These are phyloP conservation scores for Petroica traversi DNA, from an alignment of 2,113 vertebrate genomes.

Conservation along the genomic window DNA sequence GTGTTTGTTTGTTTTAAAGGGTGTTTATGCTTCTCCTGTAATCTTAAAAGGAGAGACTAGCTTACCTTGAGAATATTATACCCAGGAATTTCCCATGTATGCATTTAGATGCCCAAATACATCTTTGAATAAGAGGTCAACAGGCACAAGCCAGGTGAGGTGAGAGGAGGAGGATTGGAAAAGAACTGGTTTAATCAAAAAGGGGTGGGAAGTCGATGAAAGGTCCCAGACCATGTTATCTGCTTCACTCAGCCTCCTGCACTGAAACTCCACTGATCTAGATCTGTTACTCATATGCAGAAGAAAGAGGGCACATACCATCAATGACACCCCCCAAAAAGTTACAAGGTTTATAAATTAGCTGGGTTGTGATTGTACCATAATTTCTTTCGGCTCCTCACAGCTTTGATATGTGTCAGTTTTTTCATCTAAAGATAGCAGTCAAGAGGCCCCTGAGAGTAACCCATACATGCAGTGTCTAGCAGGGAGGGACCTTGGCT, in stretches of 20 bases:
- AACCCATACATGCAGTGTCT: background rate
- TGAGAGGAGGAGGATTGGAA: background rate
- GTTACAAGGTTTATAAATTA: background rate
- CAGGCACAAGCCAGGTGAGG: background rate
- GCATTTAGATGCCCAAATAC: background rate
- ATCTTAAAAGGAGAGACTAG: background rate
- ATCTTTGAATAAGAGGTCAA: background rate
- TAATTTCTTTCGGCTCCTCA: background rate
- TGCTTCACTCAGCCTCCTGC: background rate
- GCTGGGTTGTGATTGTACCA: background rate
- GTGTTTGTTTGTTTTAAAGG: background rate
- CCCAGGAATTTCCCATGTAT: background rate
- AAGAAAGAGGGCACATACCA: background rate
- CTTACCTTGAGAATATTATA: background rate
- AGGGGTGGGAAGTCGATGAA: fast-evolving
- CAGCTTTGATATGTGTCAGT: background rate
- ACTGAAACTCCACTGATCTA: background rate
- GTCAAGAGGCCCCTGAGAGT: background rate
- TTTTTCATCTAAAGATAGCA: background rate
- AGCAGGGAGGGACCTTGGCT: background rate
- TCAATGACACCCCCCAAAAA: background rate
- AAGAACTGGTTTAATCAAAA: background rate
- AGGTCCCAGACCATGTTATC: background rate
- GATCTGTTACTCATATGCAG: background rate
- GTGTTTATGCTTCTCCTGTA: background rate